Percentiles rank a stretch among this genome's conserved stretches.
These are phyloP conservation scores for Sminthopsis crassicaudata DNA, from an alignment of 2,113 vertebrate species.

Conservation along the genomic window DNA sequence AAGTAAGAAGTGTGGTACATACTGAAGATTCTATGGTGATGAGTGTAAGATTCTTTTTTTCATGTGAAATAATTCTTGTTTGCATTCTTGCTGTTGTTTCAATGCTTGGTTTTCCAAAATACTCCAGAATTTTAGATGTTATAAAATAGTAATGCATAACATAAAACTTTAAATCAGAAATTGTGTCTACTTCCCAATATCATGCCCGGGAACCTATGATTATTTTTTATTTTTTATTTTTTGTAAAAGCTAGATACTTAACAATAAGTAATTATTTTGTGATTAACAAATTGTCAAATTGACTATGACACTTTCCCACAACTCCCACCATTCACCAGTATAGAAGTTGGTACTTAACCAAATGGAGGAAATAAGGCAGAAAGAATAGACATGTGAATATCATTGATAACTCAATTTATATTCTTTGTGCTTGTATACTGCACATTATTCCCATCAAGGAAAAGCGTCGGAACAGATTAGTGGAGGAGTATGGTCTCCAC, in stretches of 20 bases:
- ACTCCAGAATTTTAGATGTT: slow-evolving; percentile 63
- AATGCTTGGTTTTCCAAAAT: slow-evolving; percentile 27
- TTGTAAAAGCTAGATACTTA: no score
- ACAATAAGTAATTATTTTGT: no score
- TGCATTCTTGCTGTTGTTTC: slow-evolving; percentile 46
- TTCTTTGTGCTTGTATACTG: slow-evolving; percentile 41
- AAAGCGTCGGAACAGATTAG: slow-evolving; percentile 54
- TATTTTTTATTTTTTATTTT: no score
- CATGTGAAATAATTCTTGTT: neutral
- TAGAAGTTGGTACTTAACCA: no score
- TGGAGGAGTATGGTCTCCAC: no score
- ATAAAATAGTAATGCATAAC: slow-evolving; percentile 68
- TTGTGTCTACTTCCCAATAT: neutral
- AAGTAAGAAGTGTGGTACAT: neutral
- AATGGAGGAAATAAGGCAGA: slow-evolving; percentile 62
- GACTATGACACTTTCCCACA: no score
- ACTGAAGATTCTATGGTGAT: neutral
- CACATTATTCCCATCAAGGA: slow-evolving; percentile 46
- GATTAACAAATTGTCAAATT: no score
- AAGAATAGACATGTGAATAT: slow-evolving; percentile 49
- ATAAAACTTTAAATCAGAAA: slow-evolving; percentile 62
- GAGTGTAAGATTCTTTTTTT: neutral
- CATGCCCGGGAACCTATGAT: neutral
- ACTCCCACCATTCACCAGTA: slow-evolving; percentile 31
- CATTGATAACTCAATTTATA: slow-evolving; percentile 36